These are phyloP conservation scores for Notechis scutatus DNA, from an alignment of 2,113 vertebrate genomes.

Conservation along the genomic window DNA sequence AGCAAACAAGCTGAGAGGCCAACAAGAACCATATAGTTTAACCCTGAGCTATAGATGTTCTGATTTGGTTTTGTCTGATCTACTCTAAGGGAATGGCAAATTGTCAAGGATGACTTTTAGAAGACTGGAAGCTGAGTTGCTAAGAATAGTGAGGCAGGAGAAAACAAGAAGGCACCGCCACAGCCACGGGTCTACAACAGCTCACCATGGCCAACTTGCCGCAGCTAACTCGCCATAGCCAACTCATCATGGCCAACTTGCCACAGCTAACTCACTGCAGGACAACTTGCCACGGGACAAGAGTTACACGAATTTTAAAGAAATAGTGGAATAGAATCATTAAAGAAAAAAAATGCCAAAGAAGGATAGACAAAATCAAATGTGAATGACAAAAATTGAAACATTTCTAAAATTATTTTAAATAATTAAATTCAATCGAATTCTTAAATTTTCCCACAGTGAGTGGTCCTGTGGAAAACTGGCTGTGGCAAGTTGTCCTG, in stretches of 20 bases:
- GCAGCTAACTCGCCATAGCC: too few relatives aligned
- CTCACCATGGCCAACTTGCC: neutral
- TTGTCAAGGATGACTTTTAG: neutral
- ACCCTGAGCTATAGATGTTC: neutral
- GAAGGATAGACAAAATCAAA: neutral
- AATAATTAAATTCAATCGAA: neutral
- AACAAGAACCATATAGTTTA: neutral
- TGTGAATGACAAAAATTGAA: neutral
- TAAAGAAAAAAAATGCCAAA: neutral
- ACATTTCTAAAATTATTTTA: neutral
- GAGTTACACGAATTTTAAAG: neutral
- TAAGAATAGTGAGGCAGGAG: neutral
- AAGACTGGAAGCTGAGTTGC: neutral
- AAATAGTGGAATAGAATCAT: neutral
- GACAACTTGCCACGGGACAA: neutral
- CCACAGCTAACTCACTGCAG: too few relatives aligned
- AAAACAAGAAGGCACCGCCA: neutral
- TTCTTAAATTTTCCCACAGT: neutral
- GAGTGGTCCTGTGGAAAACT: neutral
- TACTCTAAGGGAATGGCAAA: neutral
- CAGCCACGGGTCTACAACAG: neutral
- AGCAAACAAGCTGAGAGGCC: neutral
- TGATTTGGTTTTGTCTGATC: neutral
- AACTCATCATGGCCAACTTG: too few relatives aligned
- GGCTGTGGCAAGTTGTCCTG: neutral